These are phyloP conservation scores for Notocelia uddmanniana DNA, from an alignment of 2,888 invertebrate genomes.

Conservation along the genomic window DNA sequence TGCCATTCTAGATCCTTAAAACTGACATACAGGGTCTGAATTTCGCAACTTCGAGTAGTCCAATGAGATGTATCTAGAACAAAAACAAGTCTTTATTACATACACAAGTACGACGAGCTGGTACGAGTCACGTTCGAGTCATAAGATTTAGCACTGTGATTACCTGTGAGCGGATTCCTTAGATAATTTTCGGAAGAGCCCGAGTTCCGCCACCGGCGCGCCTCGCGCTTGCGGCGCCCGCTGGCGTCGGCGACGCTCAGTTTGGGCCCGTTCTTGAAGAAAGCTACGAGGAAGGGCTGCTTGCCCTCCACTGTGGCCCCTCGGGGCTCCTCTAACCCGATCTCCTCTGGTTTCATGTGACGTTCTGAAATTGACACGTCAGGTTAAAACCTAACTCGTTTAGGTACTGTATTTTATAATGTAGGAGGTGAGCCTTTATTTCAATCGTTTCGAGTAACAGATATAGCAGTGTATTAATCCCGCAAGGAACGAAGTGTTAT, in stretches of 20 bases:
- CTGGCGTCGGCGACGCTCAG: constrained; percentile 82
- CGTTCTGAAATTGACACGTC: constrained; percentile 83
- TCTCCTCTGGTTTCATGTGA: constrained; percentile 93
- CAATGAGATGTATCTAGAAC: constrained; percentile 81
- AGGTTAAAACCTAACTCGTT: too few species aligned
- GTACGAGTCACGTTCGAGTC: not conserved
- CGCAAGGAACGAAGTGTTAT: not conserved
- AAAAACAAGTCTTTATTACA: constrained; percentile 20
- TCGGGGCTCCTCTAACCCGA: constrained; percentile 92
- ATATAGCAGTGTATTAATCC: not conserved
- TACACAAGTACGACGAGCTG: not conserved
- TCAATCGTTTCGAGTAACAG: not conserved
- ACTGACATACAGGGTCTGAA: constrained; percentile 96
- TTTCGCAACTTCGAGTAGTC: constrained; percentile 92
- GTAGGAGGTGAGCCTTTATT: not conserved
- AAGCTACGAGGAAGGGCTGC: constrained; percentile 97
- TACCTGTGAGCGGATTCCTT: constrained; percentile 85
- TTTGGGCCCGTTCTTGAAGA: constrained; percentile 89
- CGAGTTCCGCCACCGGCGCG: constrained; percentile 83
- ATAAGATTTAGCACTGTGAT: constrained; percentile 1
- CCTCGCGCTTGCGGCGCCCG: constrained; percentile 86
- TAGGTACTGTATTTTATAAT: too few species aligned
- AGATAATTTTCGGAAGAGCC: constrained; percentile 82
- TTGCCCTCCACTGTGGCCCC: constrained; percentile 88
- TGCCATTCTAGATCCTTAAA: constrained; percentile 96